Base-by-base conservation (phyloP, 1,140 invertebrate species). In the Philopotamus ludificatus region DNA sequence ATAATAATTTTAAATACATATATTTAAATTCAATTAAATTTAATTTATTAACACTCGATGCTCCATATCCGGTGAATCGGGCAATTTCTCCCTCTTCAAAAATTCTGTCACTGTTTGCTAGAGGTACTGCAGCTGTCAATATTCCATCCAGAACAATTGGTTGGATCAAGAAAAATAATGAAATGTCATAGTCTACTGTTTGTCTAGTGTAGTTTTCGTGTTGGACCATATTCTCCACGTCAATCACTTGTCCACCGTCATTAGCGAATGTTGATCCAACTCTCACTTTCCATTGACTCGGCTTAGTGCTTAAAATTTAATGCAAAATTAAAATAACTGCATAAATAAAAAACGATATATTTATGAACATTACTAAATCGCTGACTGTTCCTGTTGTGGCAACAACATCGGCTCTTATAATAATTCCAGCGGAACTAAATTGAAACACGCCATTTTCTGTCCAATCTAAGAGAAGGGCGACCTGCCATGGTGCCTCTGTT, bases 331-430 rank as follows among this genome's bases (percentile, higher is more conserved):
- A 15, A 44, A 44, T 12, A 8, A 55, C 23, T 61, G 20, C 22
- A 51, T 18, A 16, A 12, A 9, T 23, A 22, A 10, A 23, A 85
- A 87, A 71, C 87, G 84, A 23, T 82, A 84, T n/a, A 84, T 84
- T 8, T 79, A 83, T 2, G 22, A 8, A 42, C 20, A 57, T 65
- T 66, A 42, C 64, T 10, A 64, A 54, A 47, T 72, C 66, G 25
- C 84, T 79, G 72, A 85, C 86, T 71, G 86, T 84, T 16, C 84
- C 85, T 12, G 85, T 84, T 3, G 85, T 85, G 15, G 86, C 63
- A 3, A 86, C 70, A 73, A 81, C 82, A 20, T 76, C 74, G 57
- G 80, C 74, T 34, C 79, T 80, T 22, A 86, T 73, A 23, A 86
- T 59, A 28, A 47, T 58, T 26, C 62, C 66, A 22, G 54, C 62